A percentile compares a stretch with the other conserved stretches of the same genome.
Conservation (phyloP, 2,113 vertebrate genomes). For the Ochotona princeps region DNA sequence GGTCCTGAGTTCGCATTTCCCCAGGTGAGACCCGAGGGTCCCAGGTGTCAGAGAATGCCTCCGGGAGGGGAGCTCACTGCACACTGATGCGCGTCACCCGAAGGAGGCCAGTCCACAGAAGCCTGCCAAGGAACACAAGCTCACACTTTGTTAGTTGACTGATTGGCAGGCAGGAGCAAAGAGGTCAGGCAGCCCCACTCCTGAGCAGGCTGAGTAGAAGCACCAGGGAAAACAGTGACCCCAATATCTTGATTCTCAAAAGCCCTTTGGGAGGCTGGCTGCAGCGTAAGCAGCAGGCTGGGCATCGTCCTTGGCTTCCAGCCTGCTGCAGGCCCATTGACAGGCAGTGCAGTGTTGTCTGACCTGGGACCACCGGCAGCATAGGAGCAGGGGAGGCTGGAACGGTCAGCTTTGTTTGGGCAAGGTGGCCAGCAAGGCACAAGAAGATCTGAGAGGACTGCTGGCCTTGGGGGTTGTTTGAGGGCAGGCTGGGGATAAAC, state of each 20-base stretch:
- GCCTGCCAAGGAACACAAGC: not conserved
- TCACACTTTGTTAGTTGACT: not conserved
- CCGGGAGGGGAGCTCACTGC: not conserved
- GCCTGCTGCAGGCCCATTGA: rapidly evolving
- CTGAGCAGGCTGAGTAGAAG: not conserved
- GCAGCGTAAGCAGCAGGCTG: not conserved
- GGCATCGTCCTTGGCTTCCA: too few relatives aligned
- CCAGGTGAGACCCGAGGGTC: not conserved
- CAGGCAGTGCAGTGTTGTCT: not conserved
- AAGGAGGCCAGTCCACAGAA: too few relatives aligned
- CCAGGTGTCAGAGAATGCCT: not conserved
- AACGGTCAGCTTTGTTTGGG: too few relatives aligned
- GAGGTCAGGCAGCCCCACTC: not conserved
- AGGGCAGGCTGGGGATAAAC: rapidly evolving
- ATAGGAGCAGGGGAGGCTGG: rapidly evolving
- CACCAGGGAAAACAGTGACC: not conserved
- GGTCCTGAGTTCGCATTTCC: not conserved
- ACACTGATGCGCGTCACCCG: too few relatives aligned
- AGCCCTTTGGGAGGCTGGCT: not conserved
- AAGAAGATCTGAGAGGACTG: not conserved
- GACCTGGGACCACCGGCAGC: rapidly evolving
- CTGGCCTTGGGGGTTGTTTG: not conserved
- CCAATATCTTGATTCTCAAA: not conserved
- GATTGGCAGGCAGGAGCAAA: not conserved
- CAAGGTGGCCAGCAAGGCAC: not conserved